phyloP scores from a whole-genome alignment of 64 coral and sea anemone species.

The Exaiptasia diaphana region DNA sequence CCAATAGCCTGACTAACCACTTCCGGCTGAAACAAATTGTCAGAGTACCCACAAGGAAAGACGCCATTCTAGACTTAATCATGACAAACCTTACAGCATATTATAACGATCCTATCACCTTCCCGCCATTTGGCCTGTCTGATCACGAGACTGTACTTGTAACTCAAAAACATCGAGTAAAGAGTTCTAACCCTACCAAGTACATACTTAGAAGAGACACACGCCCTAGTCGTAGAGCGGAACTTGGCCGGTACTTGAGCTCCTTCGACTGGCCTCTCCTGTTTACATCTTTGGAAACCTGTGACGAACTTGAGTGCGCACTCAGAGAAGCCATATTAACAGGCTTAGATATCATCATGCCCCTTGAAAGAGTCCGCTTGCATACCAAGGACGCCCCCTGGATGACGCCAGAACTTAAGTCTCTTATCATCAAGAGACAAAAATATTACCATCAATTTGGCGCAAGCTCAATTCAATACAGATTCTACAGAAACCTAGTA shows the following conservation, averaged over 20 bases:
- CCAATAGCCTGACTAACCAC: not conserved
- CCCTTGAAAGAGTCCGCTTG: not conserved
- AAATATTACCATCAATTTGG: not conserved
- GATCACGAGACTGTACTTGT: constrained; percentile 10
- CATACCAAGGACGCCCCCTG: not conserved
- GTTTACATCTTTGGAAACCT: not conserved
- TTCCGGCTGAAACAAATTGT: constrained; percentile 40
- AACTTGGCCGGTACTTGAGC: not conserved
- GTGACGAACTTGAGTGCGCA: not conserved
- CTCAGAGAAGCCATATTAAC: not conserved
- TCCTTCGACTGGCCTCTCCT: not conserved
- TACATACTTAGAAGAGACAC: not conserved
- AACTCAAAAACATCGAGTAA: not conserved
- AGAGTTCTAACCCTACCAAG: not conserved
- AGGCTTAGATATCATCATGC: constrained; percentile 4
- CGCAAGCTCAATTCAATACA: not conserved
- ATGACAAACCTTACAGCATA: constrained; percentile 17
- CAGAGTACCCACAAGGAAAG: constrained; percentile 10
- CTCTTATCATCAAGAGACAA: constrained; percentile 27
- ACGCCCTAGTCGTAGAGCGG: not conserved
- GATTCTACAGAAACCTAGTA: not conserved
- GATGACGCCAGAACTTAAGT: constrained; percentile 10
- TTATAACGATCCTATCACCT: not conserved
- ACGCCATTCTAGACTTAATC: constrained; percentile 15
- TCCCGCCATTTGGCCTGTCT: constrained; percentile 48